Percentiles rank a stretch among this genome's conserved stretches.
These are phyloP conservation scores for Novumbra hubbsi DNA, from an alignment of 2,797 vertebrate genomes.

Conservation along the genomic window DNA sequence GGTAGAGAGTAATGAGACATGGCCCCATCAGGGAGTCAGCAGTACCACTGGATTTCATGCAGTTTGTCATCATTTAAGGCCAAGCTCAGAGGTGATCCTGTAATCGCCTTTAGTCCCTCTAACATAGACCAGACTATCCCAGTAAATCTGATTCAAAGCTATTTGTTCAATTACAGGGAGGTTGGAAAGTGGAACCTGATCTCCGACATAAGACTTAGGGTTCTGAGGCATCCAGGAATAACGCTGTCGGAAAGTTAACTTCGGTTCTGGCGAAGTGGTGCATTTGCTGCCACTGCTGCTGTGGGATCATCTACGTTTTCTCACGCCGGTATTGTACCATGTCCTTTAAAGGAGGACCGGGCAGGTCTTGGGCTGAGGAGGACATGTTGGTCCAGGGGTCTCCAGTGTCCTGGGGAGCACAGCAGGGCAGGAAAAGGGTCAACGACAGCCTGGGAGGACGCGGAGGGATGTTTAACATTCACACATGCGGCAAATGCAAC, in stretches of 20 bases:
- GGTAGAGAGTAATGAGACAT: slow-evolving; percentile 18
- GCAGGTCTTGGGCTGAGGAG: background rate
- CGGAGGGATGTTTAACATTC: slow-evolving; percentile 36
- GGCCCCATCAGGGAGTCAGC: slow-evolving; percentile 28
- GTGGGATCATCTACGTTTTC: too few species aligned
- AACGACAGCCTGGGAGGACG: slow-evolving; percentile 4
- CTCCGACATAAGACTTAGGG: slow-evolving; percentile 58
- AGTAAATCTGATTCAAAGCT: slow-evolving; percentile 70
- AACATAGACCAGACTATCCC: slow-evolving; percentile 65
- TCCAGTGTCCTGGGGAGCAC: background rate
- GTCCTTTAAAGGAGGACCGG: background rate
- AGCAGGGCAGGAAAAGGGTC: background rate
- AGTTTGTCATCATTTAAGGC: slow-evolving; percentile 64
- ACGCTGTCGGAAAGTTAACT: slow-evolving; percentile 49
- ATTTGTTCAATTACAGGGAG: slow-evolving; percentile 72
- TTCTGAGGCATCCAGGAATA: slow-evolving; percentile 58
- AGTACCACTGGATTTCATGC: slow-evolving; percentile 54
- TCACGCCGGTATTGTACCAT: too few species aligned
- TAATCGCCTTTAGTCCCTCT: slow-evolving; percentile 53
- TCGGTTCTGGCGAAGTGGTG: slow-evolving; percentile 25
- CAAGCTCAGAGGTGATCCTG: slow-evolving; percentile 61
- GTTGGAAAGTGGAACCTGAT: slow-evolving; percentile 68
- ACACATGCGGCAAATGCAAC: slow-evolving; percentile 35
- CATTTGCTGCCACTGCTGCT: slow-evolving; percentile 27
- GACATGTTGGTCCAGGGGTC: slow-evolving; percentile 9